Evolutionary conservation across 2,888 invertebrate genomes (phyloP).

Genomic region (Dexiosoma caninum): DNA sequence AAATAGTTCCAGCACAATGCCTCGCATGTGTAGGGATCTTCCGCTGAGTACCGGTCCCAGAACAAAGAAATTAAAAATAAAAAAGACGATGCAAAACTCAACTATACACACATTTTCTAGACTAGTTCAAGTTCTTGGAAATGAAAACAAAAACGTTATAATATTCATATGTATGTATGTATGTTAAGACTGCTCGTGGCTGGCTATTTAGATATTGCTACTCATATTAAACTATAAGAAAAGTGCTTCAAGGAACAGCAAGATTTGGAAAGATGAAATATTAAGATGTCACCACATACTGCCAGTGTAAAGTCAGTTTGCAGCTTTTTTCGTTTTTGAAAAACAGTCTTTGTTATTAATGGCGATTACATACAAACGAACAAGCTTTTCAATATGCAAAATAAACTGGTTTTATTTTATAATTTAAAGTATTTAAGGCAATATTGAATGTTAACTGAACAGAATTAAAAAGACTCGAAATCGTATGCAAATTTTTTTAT

Average conservation of each 20-base stretch:
- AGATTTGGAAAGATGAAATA: not conserved
- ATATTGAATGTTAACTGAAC: not conserved
- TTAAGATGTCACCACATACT: not conserved
- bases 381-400: slow-evolving; percentile 28
- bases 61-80: too few relatives aligned
- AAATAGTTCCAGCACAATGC: too few relatives aligned
- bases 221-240: slow-evolving; percentile 23
- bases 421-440: not conserved
- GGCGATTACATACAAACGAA: not conserved
- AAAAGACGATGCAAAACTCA: too few relatives aligned
- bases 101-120: slow-evolving; percentile 9
- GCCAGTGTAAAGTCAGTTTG: too few relatives aligned
- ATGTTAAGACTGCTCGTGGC: too few relatives aligned
- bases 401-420: slow-evolving; percentile 29
- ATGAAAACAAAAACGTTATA: too few relatives aligned
- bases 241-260: not conserved
- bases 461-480: not conserved
- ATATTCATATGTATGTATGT: slow-evolving; percentile 11
- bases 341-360: not conserved
- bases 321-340: too few relatives aligned
- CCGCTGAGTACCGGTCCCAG: too few relatives aligned
- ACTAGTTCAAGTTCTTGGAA: slow-evolving; percentile 54
- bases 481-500: not conserved
- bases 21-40: too few relatives aligned
- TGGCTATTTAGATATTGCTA: too few relatives aligned